phyloP scores from a whole-genome alignment of 2,113 vertebrate species.

The Cryptotis parvus region DNA sequence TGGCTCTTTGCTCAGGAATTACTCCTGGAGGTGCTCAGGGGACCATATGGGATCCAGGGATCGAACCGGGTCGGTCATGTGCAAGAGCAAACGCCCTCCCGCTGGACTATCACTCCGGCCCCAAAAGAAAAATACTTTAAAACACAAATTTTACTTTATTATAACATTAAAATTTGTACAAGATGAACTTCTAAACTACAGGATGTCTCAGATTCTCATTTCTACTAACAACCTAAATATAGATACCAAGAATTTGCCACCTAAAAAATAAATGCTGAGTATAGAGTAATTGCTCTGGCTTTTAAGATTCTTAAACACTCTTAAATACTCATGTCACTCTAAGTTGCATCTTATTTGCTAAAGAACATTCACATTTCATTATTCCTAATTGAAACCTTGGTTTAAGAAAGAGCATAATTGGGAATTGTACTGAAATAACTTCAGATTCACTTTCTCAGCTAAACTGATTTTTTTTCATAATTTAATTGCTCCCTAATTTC shows the following conservation, averaged over 20 bases:
- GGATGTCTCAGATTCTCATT: background rate
- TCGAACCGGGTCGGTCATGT: too few species aligned
- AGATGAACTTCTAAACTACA: too few species aligned
- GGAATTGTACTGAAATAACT: conserved; percentile 73
- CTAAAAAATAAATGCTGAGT: conserved; percentile 49
- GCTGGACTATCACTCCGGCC: too few species aligned
- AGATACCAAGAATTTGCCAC: conserved; percentile 10
- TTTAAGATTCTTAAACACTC: conserved; percentile 58
- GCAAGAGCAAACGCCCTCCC: too few species aligned
- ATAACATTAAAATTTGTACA: too few species aligned
- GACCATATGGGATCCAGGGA: too few species aligned
- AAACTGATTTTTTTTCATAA: conserved; percentile 75
- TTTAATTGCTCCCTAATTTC: conserved; percentile 84
- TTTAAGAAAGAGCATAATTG: conserved; percentile 69
- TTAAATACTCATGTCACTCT: conserved; percentile 11
- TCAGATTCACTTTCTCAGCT: conserved; percentile 76
- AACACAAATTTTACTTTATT: background rate
- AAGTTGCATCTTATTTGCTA: conserved; percentile 59
- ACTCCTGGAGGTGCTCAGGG: too few species aligned
- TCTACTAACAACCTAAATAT: conserved; percentile 33
- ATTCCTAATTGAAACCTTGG: conserved; percentile 58
- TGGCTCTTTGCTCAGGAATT: too few species aligned
- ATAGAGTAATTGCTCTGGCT: conserved; percentile 37
- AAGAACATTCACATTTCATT: conserved; percentile 64
- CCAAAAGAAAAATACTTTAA: too few species aligned